Evolutionary conservation across 1,140 invertebrate species (phyloP).

Genomic region (Mizuhopecten yessoensis): DNA sequence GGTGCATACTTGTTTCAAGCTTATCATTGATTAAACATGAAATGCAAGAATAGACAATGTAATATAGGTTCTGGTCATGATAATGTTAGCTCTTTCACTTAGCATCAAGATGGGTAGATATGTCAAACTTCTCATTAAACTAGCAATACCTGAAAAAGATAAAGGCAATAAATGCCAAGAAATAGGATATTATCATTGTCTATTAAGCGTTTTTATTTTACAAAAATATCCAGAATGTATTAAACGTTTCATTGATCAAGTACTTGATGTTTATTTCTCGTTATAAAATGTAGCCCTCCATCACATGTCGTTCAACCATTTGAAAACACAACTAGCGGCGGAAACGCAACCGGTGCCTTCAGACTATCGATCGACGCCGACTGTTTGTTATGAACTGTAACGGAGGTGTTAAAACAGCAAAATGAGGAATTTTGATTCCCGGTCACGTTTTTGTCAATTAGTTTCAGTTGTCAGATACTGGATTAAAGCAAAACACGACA

Average conservation of each 20-base stretch:
- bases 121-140: too few species aligned
- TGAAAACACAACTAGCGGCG: not conserved
- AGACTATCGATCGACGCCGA: not conserved
- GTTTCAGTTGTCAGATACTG: constrained; percentile 22
- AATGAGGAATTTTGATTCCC: constrained; percentile 3
- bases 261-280: not conserved
- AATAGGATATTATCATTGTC: too few species aligned
- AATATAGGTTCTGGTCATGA: too few species aligned
- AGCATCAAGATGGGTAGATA: too few species aligned
- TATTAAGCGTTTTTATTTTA: not conserved
- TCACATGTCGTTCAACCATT: not conserved
- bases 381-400: not conserved
- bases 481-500: not conserved
- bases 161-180: too few species aligned
- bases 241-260: not conserved
- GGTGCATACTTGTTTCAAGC: too few species aligned
- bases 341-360: not conserved
- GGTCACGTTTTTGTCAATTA: constrained; percentile 24
- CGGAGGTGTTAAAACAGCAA: constrained; percentile 11
- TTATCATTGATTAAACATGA: too few species aligned
- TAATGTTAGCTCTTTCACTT: not conserved
- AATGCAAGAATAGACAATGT: too few species aligned
- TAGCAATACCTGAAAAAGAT: too few species aligned
- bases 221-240: not conserved
- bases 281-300: not conserved